These are phyloP conservation scores for Larimichthys polyactis DNA, from an alignment of 2,113 vertebrate genomes.

Conservation along the genomic window DNA sequence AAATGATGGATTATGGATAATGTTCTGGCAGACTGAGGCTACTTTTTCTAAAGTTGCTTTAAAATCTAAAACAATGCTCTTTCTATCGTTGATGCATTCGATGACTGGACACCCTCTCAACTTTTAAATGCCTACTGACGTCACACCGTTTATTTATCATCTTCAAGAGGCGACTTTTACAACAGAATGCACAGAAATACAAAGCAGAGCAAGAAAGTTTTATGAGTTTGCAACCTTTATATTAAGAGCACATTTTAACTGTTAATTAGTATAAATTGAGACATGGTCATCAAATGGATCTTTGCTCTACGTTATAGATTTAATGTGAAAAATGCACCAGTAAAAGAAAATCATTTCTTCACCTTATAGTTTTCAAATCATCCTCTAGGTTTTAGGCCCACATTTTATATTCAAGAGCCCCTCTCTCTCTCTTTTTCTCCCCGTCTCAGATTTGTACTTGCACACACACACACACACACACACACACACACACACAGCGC, in stretches of 20 bases:
- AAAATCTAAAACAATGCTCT: background rate
- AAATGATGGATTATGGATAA: background rate
- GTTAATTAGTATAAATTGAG: background rate
- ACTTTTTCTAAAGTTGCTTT: background rate
- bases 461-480: slow-evolving; percentile 40
- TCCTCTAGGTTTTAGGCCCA: slow-evolving; percentile 58
- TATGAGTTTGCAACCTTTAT: background rate
- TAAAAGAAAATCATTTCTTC: slow-evolving; percentile 35
- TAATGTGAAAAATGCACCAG: background rate
- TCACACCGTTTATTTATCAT: background rate
- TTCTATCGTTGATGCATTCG: background rate
- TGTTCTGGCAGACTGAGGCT: background rate
- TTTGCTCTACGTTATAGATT: background rate
- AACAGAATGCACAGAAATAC: background rate
- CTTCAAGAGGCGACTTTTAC: background rate
- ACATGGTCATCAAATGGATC: background rate
- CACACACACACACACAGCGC: slow-evolving; percentile 32
- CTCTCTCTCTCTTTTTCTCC: slow-evolving; percentile 18
- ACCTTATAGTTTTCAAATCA: slow-evolving; percentile 41
- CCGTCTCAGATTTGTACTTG: slow-evolving; percentile 39
- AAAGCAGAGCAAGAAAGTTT: background rate
- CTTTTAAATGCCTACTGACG: background rate
- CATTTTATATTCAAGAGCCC: slow-evolving; percentile 71
- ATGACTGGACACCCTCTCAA: background rate
- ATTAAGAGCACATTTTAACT: background rate